Evolutionary conservation across 2,888 invertebrate species (phyloP).

Genomic region (Andrena bicolor): DNA sequence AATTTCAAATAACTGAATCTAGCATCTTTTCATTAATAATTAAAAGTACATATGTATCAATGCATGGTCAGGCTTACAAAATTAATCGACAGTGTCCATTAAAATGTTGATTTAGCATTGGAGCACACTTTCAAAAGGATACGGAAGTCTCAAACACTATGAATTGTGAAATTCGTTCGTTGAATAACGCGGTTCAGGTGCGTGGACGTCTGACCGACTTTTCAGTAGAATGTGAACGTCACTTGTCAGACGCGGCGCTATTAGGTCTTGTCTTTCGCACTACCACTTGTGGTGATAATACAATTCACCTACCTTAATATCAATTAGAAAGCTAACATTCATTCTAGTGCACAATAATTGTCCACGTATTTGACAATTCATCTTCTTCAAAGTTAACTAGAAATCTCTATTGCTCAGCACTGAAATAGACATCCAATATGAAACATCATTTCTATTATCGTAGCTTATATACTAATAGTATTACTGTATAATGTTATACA

Average conservation of each 20-base stretch:
- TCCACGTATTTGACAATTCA: background rate
- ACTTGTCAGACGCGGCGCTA: constrained; percentile 9
- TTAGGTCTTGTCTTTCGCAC: background rate
- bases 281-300: background rate
- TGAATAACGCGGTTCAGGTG: background rate
- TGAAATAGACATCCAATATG: too few species aligned
- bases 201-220: too few species aligned
- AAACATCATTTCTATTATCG: too few species aligned
- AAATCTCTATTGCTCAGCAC: too few species aligned
- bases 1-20: too few species aligned
- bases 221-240: constrained; percentile 26
- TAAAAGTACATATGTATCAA: too few species aligned
- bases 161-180: constrained; percentile 15
- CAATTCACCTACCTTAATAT: background rate
- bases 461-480: too few species aligned
- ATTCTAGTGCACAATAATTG: background rate
- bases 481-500: too few species aligned
- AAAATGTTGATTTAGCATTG: background rate
- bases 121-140: background rate
- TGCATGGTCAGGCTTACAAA: too few species aligned
- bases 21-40: too few species aligned
- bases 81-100: too few species aligned
- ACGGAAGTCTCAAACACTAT: background rate
- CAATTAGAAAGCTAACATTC: background rate
- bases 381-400: background rate